phyloP scores from a whole-genome alignment of 2,797 vertebrate genomes.

The Rhynchotus rufescens region DNA sequence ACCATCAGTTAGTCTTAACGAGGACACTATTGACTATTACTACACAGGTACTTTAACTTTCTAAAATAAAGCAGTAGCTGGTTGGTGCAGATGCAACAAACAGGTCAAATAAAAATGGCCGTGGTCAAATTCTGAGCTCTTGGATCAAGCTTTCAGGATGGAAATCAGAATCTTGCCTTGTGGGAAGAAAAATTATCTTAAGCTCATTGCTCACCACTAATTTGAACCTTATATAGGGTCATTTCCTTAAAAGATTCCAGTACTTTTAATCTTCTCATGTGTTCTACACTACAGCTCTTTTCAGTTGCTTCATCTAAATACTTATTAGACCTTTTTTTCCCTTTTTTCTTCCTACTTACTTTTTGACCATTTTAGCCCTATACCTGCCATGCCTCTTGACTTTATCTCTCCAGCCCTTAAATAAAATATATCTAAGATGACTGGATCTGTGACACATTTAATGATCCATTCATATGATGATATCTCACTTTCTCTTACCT shows the following conservation, averaged over 20 bases:
- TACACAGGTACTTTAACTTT: conserved; percentile 37
- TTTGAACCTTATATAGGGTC: neutral
- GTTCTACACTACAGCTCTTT: neutral
- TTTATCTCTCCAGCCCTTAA: neutral
- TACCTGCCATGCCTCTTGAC: neutral
- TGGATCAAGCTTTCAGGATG: neutral
- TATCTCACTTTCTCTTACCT: neutral
- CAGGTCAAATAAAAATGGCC: conserved; percentile 10
- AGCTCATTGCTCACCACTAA: neutral
- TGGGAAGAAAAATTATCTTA: neutral
- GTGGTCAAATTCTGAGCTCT: neutral
- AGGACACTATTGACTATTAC: neutral
- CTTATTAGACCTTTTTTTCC: neutral
- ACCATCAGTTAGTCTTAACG: conserved; percentile 54
- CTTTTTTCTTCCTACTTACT: neutral
- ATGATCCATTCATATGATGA: neutral
- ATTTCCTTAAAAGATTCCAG: neutral
- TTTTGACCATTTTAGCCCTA: neutral
- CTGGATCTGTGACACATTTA: neutral
- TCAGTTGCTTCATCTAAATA: neutral
- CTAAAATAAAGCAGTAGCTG: neutral
- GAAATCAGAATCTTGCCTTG: neutral
- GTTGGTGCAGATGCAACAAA: neutral
- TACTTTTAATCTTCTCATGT: neutral
- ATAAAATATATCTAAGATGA: neutral